phyloP scores from a whole-genome alignment of 1,140 invertebrate genomes.

The Habropoda laboriosa region DNA sequence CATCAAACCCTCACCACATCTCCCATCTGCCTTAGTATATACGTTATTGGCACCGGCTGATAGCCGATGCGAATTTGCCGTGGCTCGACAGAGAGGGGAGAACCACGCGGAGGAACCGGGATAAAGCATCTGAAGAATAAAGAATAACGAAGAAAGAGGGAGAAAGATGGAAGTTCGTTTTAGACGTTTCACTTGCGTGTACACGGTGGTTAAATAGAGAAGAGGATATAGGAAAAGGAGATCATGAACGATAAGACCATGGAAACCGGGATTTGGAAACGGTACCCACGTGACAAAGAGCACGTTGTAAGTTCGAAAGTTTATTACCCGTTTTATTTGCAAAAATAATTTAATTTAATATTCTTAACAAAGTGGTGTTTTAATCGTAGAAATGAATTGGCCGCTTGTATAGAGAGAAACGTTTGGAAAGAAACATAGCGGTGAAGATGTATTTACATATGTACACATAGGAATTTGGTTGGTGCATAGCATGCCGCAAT shows the following conservation, averaged over 20 bases:
- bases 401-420: not conserved
- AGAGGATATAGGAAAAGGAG: not conserved
- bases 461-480: not conserved
- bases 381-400: conserved; percentile 4
- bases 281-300: not conserved
- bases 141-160: conserved; percentile 15
- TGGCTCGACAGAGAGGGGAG: conserved; percentile 16
- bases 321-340: fast-evolving
- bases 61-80: conserved; percentile 67
- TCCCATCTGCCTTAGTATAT: conserved; percentile 64
- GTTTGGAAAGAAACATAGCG: not conserved
- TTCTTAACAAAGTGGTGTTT: too few relatives aligned
- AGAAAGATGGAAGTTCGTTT: not conserved
- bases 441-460: not conserved
- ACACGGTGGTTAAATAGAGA: not conserved
- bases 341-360: too few relatives aligned
- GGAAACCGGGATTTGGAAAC: not conserved
- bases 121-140: conserved; percentile 34
- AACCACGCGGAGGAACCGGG: conserved; percentile 4
- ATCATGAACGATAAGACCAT: not conserved
- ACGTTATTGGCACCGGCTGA: conserved; percentile 70
- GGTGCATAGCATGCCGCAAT: conserved; percentile 36
- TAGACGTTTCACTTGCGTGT: not conserved
- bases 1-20: conserved; percentile 56
- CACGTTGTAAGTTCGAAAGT: not conserved